These are phyloP conservation scores for Drosophila carrolli DNA, from an alignment of 1,140 invertebrate species.

Conservation along the genomic window DNA sequence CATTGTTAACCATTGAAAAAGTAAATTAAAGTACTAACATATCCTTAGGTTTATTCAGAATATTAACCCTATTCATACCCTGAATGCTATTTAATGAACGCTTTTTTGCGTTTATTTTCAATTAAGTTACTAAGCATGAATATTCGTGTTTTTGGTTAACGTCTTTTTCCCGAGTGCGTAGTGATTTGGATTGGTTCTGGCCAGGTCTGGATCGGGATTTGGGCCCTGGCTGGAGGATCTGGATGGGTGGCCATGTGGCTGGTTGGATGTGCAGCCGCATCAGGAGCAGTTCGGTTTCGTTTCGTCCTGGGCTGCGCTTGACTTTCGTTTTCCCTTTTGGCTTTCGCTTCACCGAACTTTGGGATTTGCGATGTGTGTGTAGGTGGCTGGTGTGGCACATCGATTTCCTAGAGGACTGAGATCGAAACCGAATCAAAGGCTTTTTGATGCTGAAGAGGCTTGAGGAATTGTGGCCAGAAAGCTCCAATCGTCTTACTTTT, in stretches of 20 bases:
- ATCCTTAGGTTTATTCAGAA: too few species aligned
- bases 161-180: not conserved
- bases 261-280: constrained; percentile 43
- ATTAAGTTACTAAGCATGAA: too few species aligned
- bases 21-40: too few species aligned
- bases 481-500: too few species aligned
- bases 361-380: constrained; percentile 19
- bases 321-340: constrained; percentile 54
- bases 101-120: too few species aligned
- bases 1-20: too few species aligned
- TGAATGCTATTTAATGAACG: too few species aligned
- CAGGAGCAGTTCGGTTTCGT: constrained; percentile 60
- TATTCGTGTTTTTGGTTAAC: too few species aligned
- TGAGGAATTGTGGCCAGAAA: too few species aligned
- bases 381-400: constrained; percentile 24
- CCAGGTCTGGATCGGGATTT: constrained; percentile 18
- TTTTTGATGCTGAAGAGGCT: too few species aligned
- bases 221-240: constrained; percentile 8
- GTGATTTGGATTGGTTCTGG: constrained; percentile 2
- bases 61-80: too few species aligned
- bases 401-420: not conserved
- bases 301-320: constrained; percentile 54
- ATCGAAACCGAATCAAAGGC: not conserved
- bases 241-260: constrained; percentile 17
- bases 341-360: constrained; percentile 34